Evolutionary conservation across 2,888 invertebrate genomes (phyloP).

Genomic region (Eristalinus sepulchralis): DNA sequence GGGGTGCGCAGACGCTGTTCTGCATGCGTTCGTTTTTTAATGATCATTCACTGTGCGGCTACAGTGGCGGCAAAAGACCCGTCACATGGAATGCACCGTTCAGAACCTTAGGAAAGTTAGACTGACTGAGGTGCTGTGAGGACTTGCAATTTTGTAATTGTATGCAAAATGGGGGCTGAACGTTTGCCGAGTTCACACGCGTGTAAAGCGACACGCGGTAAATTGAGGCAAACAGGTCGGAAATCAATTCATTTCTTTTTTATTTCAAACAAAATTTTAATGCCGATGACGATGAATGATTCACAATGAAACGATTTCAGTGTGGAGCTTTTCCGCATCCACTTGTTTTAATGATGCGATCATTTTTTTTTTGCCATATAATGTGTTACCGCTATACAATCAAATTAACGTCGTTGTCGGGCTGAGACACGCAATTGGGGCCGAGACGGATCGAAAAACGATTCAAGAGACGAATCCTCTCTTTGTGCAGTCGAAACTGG

Average conservation of each 20-base stretch:
- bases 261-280: constrained; percentile 15
- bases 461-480: neutral
- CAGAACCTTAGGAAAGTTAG: constrained; percentile 54
- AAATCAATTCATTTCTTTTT: constrained; percentile 18
- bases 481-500: constrained; percentile 8
- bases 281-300: constrained; percentile 30
- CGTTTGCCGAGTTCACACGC: constrained; percentile 22
- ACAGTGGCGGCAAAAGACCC: constrained; percentile 20
- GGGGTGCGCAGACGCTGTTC: constrained; percentile 16
- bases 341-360: constrained; percentile 68
- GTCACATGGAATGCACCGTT: constrained; percentile 49
- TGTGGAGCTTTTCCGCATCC: constrained; percentile 45
- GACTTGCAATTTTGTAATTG: too few species aligned
- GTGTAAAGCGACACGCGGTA: neutral
- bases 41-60: constrained; percentile 41
- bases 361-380: constrained; percentile 34
- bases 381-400: constrained; percentile 49
- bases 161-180: constrained; percentile 18
- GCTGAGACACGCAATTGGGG: neutral
- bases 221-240: neutral
- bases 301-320: constrained; percentile 51
- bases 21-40: constrained; percentile 41
- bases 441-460: neutral
- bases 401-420: constrained; percentile 48
- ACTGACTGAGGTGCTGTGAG: too few species aligned